Conservation (phyloP, 1,140 invertebrate genomes). For the Penaeus vannamei region DNA sequence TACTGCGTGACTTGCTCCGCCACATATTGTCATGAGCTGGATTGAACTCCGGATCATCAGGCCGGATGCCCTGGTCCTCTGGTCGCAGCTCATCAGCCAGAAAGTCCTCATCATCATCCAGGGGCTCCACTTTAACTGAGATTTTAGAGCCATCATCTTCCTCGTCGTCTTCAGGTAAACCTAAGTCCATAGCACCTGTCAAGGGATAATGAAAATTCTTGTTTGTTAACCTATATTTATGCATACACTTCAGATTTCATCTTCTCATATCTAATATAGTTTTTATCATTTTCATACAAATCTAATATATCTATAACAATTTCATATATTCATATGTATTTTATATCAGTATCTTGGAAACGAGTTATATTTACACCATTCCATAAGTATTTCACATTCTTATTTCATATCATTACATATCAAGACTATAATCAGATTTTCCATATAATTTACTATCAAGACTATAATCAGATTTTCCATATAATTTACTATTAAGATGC, state of each 20-base stretch:
- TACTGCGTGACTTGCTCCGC: not conserved
- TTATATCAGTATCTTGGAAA: too few relatives aligned
- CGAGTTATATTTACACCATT: too few relatives aligned
- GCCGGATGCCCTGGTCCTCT: conserved; percentile 41
- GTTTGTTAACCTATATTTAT: not conserved
- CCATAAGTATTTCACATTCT: too few relatives aligned
- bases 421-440: too few relatives aligned
- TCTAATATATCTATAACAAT: too few relatives aligned
- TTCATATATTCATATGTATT: too few relatives aligned
- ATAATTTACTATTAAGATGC: too few relatives aligned
- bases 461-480: too few relatives aligned
- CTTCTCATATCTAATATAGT: too few relatives aligned
- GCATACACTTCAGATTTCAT: not conserved
- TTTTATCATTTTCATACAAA: too few relatives aligned
- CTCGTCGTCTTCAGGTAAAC: not conserved
- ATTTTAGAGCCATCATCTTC: not conserved
- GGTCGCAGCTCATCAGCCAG: conserved; percentile 6
- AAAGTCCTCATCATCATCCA: conserved; percentile 9
- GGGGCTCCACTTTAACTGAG: not conserved
- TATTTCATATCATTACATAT: too few relatives aligned
- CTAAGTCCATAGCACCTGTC: conserved; percentile 24
- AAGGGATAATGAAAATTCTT: not conserved
- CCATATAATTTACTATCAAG: too few relatives aligned
- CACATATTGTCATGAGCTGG: conserved; percentile 32
- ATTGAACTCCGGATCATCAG: conserved; percentile 48